phyloP scores from a whole-genome alignment of 2,888 invertebrate species.

The Nipponacmea schrenckii region DNA sequence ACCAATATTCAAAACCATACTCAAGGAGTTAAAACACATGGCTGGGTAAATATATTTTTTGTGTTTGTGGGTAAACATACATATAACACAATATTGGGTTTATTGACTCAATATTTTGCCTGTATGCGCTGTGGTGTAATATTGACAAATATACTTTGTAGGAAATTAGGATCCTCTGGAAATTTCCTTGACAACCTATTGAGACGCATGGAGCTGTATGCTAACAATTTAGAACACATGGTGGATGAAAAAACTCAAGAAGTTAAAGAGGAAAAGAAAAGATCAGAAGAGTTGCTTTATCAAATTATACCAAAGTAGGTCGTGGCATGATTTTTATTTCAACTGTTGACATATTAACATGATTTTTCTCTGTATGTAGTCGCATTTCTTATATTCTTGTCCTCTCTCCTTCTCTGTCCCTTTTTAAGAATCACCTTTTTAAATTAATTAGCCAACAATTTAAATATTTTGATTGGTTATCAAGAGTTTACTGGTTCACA shows the following conservation, averaged over 20 bases:
- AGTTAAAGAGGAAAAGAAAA: conserved; percentile 41
- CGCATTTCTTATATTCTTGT: too few relatives aligned
- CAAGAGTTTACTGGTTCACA: too few relatives aligned
- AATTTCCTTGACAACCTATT: conserved; percentile 43
- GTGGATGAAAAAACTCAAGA: conserved; percentile 41
- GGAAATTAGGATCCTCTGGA: conserved; percentile 23
- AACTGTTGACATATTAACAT: too few relatives aligned
- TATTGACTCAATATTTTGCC: too few relatives aligned
- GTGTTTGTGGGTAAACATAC: neutral
- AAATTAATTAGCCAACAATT: too few relatives aligned
- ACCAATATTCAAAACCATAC: conserved; percentile 85
- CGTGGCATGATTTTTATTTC: neutral
- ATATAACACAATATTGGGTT: neutral
- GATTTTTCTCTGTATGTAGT: too few relatives aligned
- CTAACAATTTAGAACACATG: conserved; percentile 40
- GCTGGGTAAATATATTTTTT: conserved; percentile 48
- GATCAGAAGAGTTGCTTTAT: conserved; percentile 40
- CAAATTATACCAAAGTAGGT: conserved; percentile 41
- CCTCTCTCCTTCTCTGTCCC: too few relatives aligned
- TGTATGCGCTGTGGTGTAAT: too few relatives aligned
- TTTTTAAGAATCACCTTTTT: too few relatives aligned
- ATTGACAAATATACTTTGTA: neutral
- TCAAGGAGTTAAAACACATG: conserved; percentile 76
- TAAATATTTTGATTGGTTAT: too few relatives aligned
- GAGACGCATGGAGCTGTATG: conserved; percentile 46